Evolutionary conservation across 2,888 invertebrate species (phyloP), one percentile per base, ranked within the genome.

Genomic region (Odontocolon sp.): DNA sequence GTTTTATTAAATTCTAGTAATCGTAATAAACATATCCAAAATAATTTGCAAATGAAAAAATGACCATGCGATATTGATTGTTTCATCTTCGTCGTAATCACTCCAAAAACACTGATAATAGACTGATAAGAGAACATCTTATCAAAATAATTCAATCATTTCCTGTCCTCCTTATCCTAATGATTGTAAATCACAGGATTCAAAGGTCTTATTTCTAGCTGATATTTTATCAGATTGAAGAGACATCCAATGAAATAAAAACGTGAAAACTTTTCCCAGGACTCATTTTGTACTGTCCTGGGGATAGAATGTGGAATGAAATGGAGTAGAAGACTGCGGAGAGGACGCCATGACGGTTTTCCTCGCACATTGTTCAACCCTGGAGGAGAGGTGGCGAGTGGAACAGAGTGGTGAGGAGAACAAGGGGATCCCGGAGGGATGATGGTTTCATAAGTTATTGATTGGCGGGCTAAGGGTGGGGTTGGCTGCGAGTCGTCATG

Each of bases 371-470:
- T 47, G 63, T 63, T 66, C 56, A 42, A 54, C 57, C 38, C 23
- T 56, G 57, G 38, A 36, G 38, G 2, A 16, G 59, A 45, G 26
- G 63, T 21, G 21, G 28, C n/a, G 28, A 26, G 9, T 9, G 45
- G 26, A 23, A 64, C 64, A 31, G 52, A 56, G 66, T 23, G 38
- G 56, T 23, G 64, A 47, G 18, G 50, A 57, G 28, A 42, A 9
- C 33, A 16, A 11, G 66, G n/a, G 78, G 64, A 59, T 77, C 45
- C 57, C 79, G 81, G 78, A 81, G 82, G 84, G 82, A 85, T 82
- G 87, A 86, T 86, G 88, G 83, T 87, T 87, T 88, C 87, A 88
- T 88, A 88, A 88, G 87, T 88, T 89, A 89, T 89, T 88, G 89
- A 89, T 89, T 89, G 87, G 85, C 87, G 85, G 86, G 83, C 50